These are phyloP conservation scores for Craterocephalus amniculus DNA, from an alignment of 2,797 vertebrate species.

Conservation along the genomic window DNA sequence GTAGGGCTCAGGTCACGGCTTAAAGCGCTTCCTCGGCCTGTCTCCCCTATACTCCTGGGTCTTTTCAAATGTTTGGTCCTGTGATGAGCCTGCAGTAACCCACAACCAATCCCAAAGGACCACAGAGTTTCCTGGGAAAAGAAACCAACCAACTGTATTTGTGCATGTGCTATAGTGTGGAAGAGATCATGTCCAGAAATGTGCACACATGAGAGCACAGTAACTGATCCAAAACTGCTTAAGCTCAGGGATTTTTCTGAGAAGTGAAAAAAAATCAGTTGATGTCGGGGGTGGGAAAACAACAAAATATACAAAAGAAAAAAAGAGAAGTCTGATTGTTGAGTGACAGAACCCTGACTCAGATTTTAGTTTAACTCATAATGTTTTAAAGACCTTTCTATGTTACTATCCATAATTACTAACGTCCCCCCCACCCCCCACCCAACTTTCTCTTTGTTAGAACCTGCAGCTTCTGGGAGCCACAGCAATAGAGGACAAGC, in stretches of 20 bases:
- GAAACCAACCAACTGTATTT: conserved; percentile 51
- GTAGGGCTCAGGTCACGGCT: conserved; percentile 50
- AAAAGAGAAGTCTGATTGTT: conserved; percentile 26
- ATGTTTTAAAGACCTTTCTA: conserved; percentile 56
- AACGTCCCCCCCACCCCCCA: conserved; percentile 3
- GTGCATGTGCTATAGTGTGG: conserved; percentile 52
- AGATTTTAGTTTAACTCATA: conserved; percentile 62
- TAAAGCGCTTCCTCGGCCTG: conserved; percentile 51
- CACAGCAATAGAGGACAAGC: conserved; percentile 97
- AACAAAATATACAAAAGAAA: background rate
- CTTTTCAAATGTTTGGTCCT: conserved; percentile 62
- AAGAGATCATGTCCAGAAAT: conserved; percentile 36
- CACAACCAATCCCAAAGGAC: conserved; percentile 47
- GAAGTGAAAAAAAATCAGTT: conserved; percentile 66
- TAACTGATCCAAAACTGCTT: conserved; percentile 45
- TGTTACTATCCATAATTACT: conserved; percentile 33
- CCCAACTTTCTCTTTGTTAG: conserved; percentile 68
- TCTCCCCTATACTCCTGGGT: conserved; percentile 56
- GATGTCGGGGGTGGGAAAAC: conserved; percentile 36
- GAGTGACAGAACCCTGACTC: conserved; percentile 56
- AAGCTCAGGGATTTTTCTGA: conserved; percentile 48
- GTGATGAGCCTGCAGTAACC: conserved; percentile 53
- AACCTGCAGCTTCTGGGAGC: conserved; percentile 97
- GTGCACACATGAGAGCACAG: conserved; percentile 12
- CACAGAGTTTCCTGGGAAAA: conserved; percentile 54